Evolutionary conservation across 1,140 invertebrate species (phyloP), one percentile per base, ranked within the genome.

Genomic region (Centruroides vittatus): DNA sequence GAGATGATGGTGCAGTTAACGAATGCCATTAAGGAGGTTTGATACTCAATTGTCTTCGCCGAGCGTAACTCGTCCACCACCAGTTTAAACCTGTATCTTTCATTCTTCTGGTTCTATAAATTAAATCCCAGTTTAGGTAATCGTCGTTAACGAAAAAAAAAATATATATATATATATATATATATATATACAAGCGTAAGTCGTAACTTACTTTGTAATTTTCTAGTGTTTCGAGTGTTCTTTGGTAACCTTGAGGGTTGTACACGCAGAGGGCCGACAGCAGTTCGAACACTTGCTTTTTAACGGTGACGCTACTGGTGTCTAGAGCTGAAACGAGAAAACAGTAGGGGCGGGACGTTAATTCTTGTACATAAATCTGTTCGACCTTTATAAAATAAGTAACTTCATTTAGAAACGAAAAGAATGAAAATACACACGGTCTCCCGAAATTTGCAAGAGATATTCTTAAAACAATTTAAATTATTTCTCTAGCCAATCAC

Each of bases 51-150:
- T 57, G 70, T 73, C 6, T 76, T 75, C 0, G 71, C 70, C 5
- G 58, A 49, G 23, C 68, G 65, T 8, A 80, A 67, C 64, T 80
- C 78, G n/a, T 73, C 68, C 5, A 80, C 60, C 0, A 80, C 61
- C 10, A 74, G 54, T 56, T 73, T 72, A 64, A 78, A 79, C 23
- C 78, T 69, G 62, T 78, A 75, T 36, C 72, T 68, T 73, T 88
- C 85, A 61, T 80, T 80, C 74, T 88, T 89, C 61, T 86, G 78
- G 69, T 82, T 82, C 89, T 92, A 74, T 3, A 76, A 74, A 5
- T 61, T 41, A 58, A 23, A 57, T 11, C 12, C 23, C 23, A 2
- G 23, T 23, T 23, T 23, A 36, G 13, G 9, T 10, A 34, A 55
- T 3, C 10, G 12, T 55, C 54, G 10, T 55, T 55, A 11, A 34